These are phyloP conservation scores for Machimus atricapillus DNA, from an alignment of 2,888 invertebrate genomes.

Conservation along the genomic window DNA sequence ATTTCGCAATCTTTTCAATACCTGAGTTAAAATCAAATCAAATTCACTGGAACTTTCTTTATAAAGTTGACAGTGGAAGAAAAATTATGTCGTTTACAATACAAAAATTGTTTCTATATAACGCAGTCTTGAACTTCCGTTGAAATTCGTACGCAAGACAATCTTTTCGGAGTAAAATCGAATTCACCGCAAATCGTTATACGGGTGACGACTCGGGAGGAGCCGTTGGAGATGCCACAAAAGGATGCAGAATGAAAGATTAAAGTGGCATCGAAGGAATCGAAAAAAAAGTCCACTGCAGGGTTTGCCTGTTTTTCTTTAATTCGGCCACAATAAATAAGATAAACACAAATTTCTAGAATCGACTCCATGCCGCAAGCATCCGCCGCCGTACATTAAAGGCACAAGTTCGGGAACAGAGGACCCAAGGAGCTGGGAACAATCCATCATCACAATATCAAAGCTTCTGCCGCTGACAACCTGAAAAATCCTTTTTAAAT, in stretches of 20 bases:
- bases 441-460: conserved; percentile 41
- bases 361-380: neutral
- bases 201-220: neutral
- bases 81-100: neutral
- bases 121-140: neutral
- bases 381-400: neutral
- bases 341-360: neutral
- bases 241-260: neutral
- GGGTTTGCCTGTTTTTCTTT: neutral
- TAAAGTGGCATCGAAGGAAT: neutral
- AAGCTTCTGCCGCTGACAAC: conserved; percentile 39
- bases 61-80: neutral
- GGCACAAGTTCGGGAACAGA: neutral
- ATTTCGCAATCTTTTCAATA: no score
- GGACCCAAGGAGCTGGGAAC: neutral
- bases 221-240: neutral
- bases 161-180: neutral
- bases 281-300: neutral
- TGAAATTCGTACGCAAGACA: neutral
- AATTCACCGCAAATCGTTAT: neutral
- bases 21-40: neutral
- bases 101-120: neutral
- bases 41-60: neutral
- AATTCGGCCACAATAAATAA: neutral
- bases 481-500: conserved; percentile 39